Percentiles rank a stretch among this genome's conserved stretches.
Evolutionary conservation across 2,797 vertebrate species (phyloP).

Genomic region (Galago senegalensis): DNA sequence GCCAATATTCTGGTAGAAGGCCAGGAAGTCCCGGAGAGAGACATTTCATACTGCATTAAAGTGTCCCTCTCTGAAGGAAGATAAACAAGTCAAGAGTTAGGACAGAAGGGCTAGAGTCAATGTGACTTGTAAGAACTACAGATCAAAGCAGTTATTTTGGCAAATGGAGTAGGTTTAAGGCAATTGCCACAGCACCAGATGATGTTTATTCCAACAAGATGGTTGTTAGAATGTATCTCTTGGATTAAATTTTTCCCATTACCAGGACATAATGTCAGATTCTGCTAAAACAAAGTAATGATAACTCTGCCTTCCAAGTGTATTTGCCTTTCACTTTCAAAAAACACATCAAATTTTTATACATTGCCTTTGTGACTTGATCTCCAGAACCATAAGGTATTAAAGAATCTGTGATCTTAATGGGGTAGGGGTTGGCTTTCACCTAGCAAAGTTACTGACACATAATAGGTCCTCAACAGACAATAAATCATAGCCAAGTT

Average conservation of each 20-base stretch:
- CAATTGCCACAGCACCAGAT: not conserved
- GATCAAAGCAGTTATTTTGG: not conserved
- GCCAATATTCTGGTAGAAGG: not conserved
- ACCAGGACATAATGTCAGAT: not conserved
- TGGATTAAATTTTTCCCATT: slow-evolving; percentile 5
- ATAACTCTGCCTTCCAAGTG: not conserved
- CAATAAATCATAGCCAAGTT: too few species aligned
- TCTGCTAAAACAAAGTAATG: not conserved
- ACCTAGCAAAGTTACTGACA: not conserved
- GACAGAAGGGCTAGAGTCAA: not conserved
- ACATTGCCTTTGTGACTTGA: not conserved
- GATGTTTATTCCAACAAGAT: not conserved
- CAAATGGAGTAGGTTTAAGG: not conserved
- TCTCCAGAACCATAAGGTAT: not conserved
- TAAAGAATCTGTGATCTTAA: not conserved
- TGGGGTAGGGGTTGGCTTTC: not conserved
- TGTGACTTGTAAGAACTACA: not conserved
- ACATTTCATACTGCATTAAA: not conserved
- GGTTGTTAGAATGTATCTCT: not conserved
- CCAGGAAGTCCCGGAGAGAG: slow-evolving; percentile 41
- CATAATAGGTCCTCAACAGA: not conserved
- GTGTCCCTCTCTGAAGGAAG: not conserved
- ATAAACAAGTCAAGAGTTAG: slow-evolving; percentile 6
- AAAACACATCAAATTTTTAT: not conserved
- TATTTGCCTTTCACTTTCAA: not conserved